These are phyloP conservation scores for Erinaceus europaeus DNA, from an alignment of 2,113 vertebrate genomes.

Conservation along the genomic window DNA sequence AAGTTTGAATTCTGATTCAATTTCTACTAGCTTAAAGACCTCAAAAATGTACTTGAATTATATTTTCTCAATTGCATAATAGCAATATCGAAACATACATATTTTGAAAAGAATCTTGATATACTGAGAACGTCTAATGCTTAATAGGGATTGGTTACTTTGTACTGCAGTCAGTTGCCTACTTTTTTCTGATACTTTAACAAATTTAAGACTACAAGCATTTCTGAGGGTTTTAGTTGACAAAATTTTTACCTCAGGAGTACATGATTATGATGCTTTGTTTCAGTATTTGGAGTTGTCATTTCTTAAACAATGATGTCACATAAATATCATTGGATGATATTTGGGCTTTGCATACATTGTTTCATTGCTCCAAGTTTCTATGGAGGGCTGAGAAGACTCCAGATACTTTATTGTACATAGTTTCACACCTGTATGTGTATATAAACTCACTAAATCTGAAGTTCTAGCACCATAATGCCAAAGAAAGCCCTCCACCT, in stretches of 20 bases:
- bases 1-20: slow-evolving; percentile 2
- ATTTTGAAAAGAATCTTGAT: neutral
- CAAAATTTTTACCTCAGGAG: slow-evolving; percentile 33
- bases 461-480: too few species aligned
- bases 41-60: slow-evolving; percentile 4
- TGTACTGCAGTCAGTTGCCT: neutral
- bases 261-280: neutral
- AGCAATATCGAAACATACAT: neutral
- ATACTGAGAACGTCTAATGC: neutral
- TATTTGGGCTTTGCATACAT: slow-evolving; percentile 15
- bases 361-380: neutral
- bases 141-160: neutral
- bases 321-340: slow-evolving; percentile 12
- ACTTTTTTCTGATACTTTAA: neutral
- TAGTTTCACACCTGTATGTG: neutral
- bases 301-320: slow-evolving; percentile 35
- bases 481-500: too few species aligned
- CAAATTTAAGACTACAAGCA: slow-evolving; percentile 23
- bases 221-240: slow-evolving; percentile 21
- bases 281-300: slow-evolving; percentile 22
- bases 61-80: neutral
- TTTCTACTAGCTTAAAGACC: neutral
- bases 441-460: too few species aligned
- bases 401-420: neutral
- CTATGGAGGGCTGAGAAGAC: neutral